Base-by-base conservation (phyloP, 1,140 invertebrate species). In the Asobara japonica region DNA sequence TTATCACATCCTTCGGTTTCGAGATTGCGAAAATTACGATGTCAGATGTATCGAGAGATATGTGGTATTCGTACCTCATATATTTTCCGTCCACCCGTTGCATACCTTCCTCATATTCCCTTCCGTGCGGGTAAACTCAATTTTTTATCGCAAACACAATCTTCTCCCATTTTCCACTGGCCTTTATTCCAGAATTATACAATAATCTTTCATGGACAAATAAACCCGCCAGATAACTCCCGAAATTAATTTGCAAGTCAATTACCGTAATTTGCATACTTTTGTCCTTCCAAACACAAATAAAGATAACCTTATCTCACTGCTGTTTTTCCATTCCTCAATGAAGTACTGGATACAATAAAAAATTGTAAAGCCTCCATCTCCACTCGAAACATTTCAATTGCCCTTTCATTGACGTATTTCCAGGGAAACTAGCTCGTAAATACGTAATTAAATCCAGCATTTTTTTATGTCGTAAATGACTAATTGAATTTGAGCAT, bases 171-270 rank as follows among this genome's bases (percentile, higher is more conserved):
- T 25, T 45, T 45, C 38, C n/a, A 3, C 51, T n/a, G 18, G 1
- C 20, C 11, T 56, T 56, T 56, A 56, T 18, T 3, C 8, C 22
- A 27, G 18, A 56, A 56, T 56, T 56, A 56, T 56, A 56, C 51
- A 56, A 45, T 45, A 45, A 22, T 56, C 22, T 56, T 3, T 56
- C 51, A 27, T 56, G 51, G 22, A 56, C 51, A 56, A 56, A 27
- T 56, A 56, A 56, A 20, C 51, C 41, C 2, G 36, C n/a, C 41
- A 27, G 51, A 56, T 56, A 56, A 56, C 11, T 27, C 51, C 16
- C 3, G 51, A 56, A 56, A 56, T 45, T 45, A 45, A 56, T 56
- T 56, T 56, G 51, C 51, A 56, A 56, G 51, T 56, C 22, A 56
- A 56, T 56, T 56, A 27, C 1, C 3, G 8, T 11, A 25, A 25